These are phyloP conservation scores for Eulemur macaco DNA, from an alignment of 2,113 vertebrate genomes.

Conservation along the genomic window DNA sequence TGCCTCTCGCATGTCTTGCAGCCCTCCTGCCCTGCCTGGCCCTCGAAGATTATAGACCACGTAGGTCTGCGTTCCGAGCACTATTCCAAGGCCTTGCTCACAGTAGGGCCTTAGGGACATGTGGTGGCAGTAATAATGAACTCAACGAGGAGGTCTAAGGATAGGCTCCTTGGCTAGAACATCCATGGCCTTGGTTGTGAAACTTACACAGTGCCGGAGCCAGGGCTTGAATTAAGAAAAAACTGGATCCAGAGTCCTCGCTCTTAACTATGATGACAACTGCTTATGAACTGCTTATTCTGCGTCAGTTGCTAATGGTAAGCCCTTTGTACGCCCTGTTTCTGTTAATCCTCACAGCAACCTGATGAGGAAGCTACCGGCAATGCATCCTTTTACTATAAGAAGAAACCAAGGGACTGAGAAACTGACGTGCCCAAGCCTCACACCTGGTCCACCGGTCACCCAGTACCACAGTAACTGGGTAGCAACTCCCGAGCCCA, in stretches of 20 bases:
- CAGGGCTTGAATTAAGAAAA: neutral
- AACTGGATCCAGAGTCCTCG: neutral
- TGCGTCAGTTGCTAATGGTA: fast-evolving
- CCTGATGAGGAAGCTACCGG: fast-evolving
- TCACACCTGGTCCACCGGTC: fast-evolving
- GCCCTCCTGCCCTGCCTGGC: neutral
- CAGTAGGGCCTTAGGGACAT: neutral
- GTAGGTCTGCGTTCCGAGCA: neutral
- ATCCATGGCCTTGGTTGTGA: neutral
- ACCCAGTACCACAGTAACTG: neutral
- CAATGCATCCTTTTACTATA: fast-evolving
- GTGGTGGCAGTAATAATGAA: neutral
- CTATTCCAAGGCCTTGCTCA: too few species aligned
- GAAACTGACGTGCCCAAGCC: too few species aligned
- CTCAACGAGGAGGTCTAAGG: neutral
- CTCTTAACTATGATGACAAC: neutral
- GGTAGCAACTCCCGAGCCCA: neutral
- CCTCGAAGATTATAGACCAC: neutral
- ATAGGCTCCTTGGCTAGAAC: neutral
- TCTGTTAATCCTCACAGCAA: neutral
- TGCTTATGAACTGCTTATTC: neutral
- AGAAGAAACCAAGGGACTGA: neutral
- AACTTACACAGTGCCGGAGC: neutral
- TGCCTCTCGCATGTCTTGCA: neutral
- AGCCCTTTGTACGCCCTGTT: neutral